These are phyloP conservation scores for Fregetta grallaria DNA, from an alignment of 2,113 vertebrate species.

Conservation along the genomic window DNA sequence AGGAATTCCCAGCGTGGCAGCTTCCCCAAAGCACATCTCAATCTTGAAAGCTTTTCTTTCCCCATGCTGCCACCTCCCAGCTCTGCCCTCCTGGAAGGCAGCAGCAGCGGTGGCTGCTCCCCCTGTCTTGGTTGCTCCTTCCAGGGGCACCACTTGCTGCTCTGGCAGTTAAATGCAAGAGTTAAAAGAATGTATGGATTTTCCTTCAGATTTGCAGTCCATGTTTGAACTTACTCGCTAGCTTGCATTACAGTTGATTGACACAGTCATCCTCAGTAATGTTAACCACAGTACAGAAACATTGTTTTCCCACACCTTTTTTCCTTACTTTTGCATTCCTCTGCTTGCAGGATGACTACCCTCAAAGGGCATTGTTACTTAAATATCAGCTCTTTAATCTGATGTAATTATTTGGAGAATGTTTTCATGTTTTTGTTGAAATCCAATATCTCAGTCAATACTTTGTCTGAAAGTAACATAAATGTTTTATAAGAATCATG, in stretches of 20 bases:
- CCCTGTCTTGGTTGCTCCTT: not conserved
- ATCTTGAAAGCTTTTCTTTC: not conserved
- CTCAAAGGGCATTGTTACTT: not conserved
- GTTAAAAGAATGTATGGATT: not conserved
- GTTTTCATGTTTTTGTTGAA: not conserved
- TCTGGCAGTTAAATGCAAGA: not conserved
- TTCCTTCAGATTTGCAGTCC: not conserved
- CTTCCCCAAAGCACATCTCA: not conserved
- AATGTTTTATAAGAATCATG: constrained; percentile 28
- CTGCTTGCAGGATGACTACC: not conserved
- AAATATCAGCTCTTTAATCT: not conserved
- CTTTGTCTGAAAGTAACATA: constrained; percentile 24
- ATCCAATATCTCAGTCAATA: not conserved
- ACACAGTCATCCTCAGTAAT: not conserved
- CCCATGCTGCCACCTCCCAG: not conserved
- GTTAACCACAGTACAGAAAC: not conserved
- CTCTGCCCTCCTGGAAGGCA: not conserved
- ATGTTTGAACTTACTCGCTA: not conserved
- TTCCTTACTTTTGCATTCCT: not conserved
- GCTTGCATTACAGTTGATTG: not conserved
- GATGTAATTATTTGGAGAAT: not conserved
- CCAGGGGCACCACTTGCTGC: not conserved
- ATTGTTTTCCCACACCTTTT: not conserved
- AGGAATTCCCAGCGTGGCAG: not conserved
- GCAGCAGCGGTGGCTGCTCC: not conserved